Conservation (phyloP, 2,797 vertebrate genomes). For the Aplochiton taeniatus region DNA sequence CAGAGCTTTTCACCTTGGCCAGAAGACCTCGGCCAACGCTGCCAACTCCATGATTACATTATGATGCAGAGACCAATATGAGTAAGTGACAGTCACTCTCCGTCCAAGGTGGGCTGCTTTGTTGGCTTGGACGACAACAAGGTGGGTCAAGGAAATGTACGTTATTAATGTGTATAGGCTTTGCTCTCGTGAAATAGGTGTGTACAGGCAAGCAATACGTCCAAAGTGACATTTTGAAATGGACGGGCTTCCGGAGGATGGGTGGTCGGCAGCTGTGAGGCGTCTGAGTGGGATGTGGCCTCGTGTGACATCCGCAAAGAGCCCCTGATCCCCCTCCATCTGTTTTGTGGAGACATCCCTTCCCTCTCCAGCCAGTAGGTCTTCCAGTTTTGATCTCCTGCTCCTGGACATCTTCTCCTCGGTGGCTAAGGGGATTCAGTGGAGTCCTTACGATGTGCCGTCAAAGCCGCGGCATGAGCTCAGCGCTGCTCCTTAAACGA, state of each 20-base stretch:
- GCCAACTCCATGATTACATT: conserved; percentile 54
- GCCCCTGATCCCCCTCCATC: conserved; percentile 13
- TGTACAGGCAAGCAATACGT: too few species aligned
- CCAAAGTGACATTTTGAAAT: too few species aligned
- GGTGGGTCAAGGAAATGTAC: too few species aligned
- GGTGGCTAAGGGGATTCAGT: conserved; percentile 59
- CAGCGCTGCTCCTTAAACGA: neutral
- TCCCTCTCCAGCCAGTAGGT: too few species aligned
- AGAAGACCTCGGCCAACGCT: conserved; percentile 46
- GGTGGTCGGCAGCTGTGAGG: too few species aligned
- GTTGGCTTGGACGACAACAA: too few species aligned
- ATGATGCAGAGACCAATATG: conserved; percentile 26
- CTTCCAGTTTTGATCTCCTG: conserved; percentile 49
- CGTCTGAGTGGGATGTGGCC: too few species aligned
- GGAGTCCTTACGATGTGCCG: too few species aligned
- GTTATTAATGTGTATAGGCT: too few species aligned
- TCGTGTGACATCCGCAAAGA: too few species aligned
- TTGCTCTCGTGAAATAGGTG: too few species aligned
- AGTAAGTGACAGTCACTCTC: conserved; percentile 15
- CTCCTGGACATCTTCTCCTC: conserved; percentile 62
- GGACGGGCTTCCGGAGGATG: too few species aligned
- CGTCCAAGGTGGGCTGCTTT: neutral
- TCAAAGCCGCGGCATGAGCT: conserved; percentile 49
- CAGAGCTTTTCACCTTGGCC: conserved; percentile 40
- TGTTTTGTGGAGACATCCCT: conserved; percentile 20